Evolutionary conservation across 2,888 invertebrate genomes (phyloP).

Genomic region (Cheilosia impressa): DNA sequence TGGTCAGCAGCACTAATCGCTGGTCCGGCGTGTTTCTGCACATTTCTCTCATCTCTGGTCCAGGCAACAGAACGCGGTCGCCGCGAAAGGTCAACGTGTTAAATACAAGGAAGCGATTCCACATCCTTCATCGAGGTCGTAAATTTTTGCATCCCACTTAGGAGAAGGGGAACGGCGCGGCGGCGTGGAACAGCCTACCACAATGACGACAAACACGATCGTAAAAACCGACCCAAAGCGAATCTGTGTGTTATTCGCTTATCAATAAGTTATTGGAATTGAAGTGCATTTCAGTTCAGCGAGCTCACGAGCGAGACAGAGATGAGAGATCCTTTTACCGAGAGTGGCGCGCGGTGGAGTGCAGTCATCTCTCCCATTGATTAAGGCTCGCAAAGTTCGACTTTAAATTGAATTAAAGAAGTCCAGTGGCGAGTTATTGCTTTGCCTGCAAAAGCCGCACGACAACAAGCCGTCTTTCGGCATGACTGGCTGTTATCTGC

Average conservation of each 20-base stretch:
- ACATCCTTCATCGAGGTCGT: slow-evolving; percentile 76
- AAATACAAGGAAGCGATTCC: slow-evolving; percentile 77
- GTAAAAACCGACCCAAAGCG: slow-evolving; percentile 56
- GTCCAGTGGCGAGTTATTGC: slow-evolving; percentile 61
- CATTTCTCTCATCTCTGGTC: slow-evolving; percentile 34
- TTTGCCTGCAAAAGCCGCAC: slow-evolving; percentile 42
- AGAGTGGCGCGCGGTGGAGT: slow-evolving; percentile 5
- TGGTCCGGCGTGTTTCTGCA: slow-evolving; percentile 18
- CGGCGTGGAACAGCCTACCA: slow-evolving; percentile 24
- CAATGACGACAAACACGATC: slow-evolving; percentile 64
- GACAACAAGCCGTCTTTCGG: slow-evolving; percentile 21
- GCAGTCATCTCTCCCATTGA: slow-evolving; percentile 22
- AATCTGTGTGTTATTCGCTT: slow-evolving; percentile 68
- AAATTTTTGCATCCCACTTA: slow-evolving; percentile 76
- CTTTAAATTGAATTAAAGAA: slow-evolving; percentile 64
- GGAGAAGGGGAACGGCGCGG: slow-evolving; percentile 6
- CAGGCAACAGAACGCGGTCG: slow-evolving; percentile 4
- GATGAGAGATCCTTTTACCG: too few species aligned
- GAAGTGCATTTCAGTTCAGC: slow-evolving; percentile 64
- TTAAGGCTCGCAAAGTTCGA: slow-evolving; percentile 44
- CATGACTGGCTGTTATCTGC: slow-evolving; percentile 29
- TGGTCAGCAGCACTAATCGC: slow-evolving; percentile 46
- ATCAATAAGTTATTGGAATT: slow-evolving; percentile 75
- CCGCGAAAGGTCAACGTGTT: slow-evolving; percentile 74
- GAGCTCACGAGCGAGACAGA: slow-evolving; percentile 1